Evolutionary conservation across 1,140 invertebrate genomes (phyloP), one percentile per base, ranked within the genome.

Genomic region (Metaphire vulgaris): DNA sequence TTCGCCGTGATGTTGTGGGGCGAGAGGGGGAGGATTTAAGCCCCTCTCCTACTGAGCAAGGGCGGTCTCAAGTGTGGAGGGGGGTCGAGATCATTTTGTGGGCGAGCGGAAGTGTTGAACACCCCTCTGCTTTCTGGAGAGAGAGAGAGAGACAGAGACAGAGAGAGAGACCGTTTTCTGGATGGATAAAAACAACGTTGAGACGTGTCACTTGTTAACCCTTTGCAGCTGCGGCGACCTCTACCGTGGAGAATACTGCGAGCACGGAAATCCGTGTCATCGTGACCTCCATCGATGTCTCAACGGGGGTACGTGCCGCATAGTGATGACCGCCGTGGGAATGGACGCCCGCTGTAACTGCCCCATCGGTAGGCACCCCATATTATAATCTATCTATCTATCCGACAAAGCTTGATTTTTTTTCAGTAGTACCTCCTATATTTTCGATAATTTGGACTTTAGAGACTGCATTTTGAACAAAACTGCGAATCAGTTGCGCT

Each of bases 161-260:
- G 6, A 21, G 21, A 56, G 21, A 12, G 6, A 56, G 41, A 56
- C 21, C 6, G 21, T 21, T 12, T 21, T 56, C 21, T 56, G 41
- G 6, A 56, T 21, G 41, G 21, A 56, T 56, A 56, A 56, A 56
- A 12, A 56, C 21, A 21, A 56, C 21, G 6, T 56, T 56, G 6
- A 56, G 41, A 12, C 21, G 41, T 56, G 41, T 56, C 41, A 12
- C 6, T 56, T 56, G 41, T 56, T 12, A 12, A 6, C 21, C 6
- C 21, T 56, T 56, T 56, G 6, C 91, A 97, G 95, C 83, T 98
- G 96, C 86, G 92, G 93, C 75, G 90, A 92, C 28, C 90, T 91
- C 83, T 96, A 91, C 87, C 92, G 95, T 66, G 95, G 95, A 79
- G 93, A 96, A 84, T 97, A 94, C 87, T 98, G 96, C 83, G 92